phyloP scores from a whole-genome alignment of 2,888 invertebrate species.

The Temnothorax rugatulus region DNA sequence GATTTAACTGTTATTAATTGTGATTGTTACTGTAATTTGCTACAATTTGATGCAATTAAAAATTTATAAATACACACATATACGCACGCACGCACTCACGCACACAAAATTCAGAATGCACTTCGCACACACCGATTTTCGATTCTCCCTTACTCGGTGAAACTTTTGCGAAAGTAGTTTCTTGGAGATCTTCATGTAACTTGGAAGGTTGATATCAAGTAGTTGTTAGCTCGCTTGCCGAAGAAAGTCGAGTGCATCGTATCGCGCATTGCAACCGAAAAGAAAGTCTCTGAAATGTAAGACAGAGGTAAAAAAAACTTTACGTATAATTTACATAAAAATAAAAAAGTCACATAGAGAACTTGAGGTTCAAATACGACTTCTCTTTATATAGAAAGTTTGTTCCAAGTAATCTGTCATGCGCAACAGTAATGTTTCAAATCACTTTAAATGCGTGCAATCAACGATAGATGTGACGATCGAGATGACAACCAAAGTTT shows the following conservation, averaged over 20 bases:
- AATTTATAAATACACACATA: not conserved
- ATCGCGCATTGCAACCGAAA: constrained; percentile 23
- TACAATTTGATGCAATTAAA: not conserved
- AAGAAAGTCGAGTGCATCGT: constrained; percentile 34
- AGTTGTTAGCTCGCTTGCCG: constrained; percentile 65
- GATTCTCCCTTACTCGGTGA: constrained; percentile 63
- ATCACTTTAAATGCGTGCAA: not conserved
- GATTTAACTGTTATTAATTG: not conserved
- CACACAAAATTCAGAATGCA: constrained; percentile 40
- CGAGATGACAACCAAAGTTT: not conserved
- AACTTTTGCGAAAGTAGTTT: constrained; percentile 76
- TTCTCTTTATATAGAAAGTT: constrained; percentile 13
- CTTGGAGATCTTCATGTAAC: constrained; percentile 74
- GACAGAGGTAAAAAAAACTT: constrained; percentile 22
- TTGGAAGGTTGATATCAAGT: constrained; percentile 74
- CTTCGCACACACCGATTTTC: constrained; percentile 46
- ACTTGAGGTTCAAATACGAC: not conserved
- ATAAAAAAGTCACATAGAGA: constrained; percentile 5
- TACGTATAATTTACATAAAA: constrained; percentile 42
- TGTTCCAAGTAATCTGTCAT: not conserved
- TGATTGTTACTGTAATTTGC: not conserved
- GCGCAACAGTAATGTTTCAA: not conserved
- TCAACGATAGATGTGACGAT: not conserved
- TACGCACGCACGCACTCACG: too few relatives aligned
- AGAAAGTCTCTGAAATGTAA: constrained; percentile 40